Conservation (phyloP, 1,140 invertebrate species). For the Ostrea denselamellosa region DNA sequence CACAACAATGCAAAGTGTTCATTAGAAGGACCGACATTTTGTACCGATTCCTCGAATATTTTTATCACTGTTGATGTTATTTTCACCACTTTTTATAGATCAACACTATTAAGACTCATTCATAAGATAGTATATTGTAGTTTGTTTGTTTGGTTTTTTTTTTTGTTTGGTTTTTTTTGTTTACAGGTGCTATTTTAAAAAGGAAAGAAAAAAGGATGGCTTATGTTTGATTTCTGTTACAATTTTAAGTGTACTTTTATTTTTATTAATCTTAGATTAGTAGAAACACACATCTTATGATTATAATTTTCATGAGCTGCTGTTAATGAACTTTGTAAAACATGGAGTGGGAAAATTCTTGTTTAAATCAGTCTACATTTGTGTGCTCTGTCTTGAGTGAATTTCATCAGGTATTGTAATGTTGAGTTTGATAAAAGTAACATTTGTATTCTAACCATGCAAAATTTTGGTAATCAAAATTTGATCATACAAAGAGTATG, state of each 20-base stretch:
- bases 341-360: neutral
- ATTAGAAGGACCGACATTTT: constrained; percentile 18
- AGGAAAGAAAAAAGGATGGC: neutral
- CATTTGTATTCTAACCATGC: neutral
- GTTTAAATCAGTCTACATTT: neutral
- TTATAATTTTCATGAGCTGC: neutral
- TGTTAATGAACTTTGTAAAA: neutral
- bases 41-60: neutral
- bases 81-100: constrained; percentile 12
- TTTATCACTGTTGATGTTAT: constrained; percentile 14
- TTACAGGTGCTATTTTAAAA: constrained; percentile 26
- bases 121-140: neutral
- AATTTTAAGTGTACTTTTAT: neutral
- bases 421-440: neutral
- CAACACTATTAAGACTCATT: neutral
- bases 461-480: neutral
- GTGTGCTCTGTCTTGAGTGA: neutral
- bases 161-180: neutral
- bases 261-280: neutral
- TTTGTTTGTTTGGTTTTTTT: too few species aligned
- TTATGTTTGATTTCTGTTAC: neutral
- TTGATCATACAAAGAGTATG: neutral
- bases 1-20: constrained; percentile 45
- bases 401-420: neutral
- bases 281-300: neutral